phyloP scores from a whole-genome alignment of 2,797 vertebrate species.

The Galaxias olidus region DNA sequence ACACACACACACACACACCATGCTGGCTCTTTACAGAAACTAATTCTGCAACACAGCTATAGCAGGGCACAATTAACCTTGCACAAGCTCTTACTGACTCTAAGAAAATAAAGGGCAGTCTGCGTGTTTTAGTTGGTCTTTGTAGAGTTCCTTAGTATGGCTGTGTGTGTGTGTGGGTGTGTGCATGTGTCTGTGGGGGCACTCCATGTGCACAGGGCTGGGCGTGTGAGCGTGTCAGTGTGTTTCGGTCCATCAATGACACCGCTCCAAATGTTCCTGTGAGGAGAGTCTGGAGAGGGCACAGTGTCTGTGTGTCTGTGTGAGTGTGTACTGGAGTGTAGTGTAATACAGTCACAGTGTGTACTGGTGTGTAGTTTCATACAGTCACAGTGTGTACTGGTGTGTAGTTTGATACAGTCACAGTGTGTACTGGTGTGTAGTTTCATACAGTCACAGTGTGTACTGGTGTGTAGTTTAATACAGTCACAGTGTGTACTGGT shows the following conservation, averaged over 20 bases:
- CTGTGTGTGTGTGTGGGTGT: slow-evolving; percentile 47
- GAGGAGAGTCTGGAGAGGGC: slow-evolving; percentile 59
- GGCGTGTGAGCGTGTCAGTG: slow-evolving; percentile 20
- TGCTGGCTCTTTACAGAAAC: not conserved
- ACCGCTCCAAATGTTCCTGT: slow-evolving; percentile 68
- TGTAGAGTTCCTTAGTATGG: slow-evolving; percentile 52
- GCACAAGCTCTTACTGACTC: slow-evolving; percentile 56
- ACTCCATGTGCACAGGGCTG: slow-evolving; percentile 25
- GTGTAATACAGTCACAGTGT: too few relatives aligned
- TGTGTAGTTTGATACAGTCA: too few relatives aligned
- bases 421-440: slow-evolving; percentile 51
- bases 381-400: too few relatives aligned
- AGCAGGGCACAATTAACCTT: slow-evolving; percentile 14
- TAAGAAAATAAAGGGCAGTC: slow-evolving; percentile 56
- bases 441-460: slow-evolving; percentile 45
- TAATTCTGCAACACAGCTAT: too few relatives aligned
- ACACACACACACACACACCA: not conserved
- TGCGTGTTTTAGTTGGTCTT: slow-evolving; percentile 16
- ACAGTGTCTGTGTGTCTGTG: slow-evolving; percentile 28
- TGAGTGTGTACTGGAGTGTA: slow-evolving; percentile 7
- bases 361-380: too few relatives aligned
- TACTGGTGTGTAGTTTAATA: too few relatives aligned
- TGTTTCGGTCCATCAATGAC: slow-evolving; percentile 50
- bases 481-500: too few relatives aligned
- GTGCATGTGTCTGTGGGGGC: too few relatives aligned